Percentiles rank a stretch among this genome's conserved stretches.
These are phyloP conservation scores for Protonibea diacanthus DNA, from an alignment of 2,797 vertebrate species.

Conservation along the genomic window DNA sequence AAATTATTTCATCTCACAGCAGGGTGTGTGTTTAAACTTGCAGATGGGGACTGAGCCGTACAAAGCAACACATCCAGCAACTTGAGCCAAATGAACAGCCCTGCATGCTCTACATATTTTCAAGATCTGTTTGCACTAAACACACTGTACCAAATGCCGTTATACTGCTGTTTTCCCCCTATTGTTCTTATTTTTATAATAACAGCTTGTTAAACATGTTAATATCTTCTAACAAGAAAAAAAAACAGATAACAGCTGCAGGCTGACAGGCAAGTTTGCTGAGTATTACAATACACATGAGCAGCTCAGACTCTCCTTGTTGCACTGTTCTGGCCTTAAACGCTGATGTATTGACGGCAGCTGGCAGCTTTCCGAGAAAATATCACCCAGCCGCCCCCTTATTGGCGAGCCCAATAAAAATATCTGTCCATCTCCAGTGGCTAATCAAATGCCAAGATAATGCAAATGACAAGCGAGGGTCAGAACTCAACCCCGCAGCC, in stretches of 20 bases:
- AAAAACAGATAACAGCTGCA: conserved; percentile 10
- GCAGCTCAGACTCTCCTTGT: conserved; percentile 2
- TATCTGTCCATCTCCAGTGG: conserved; percentile 54
- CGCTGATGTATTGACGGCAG: conserved; percentile 33
- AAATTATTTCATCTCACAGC: background rate
- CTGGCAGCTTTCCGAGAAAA: conserved; percentile 54
- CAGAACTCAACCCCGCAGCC: conserved; percentile 35
- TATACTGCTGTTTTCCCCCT: background rate
- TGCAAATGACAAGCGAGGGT: conserved; percentile 55
- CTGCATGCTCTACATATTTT: background rate
- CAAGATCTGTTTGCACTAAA: conserved; percentile 17
- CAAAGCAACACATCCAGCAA: conserved; percentile 26
- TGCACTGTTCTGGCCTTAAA: conserved; percentile 21
- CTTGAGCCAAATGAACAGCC: background rate
- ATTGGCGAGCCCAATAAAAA: conserved; percentile 44
- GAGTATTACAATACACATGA: background rate
- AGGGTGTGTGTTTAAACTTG: conserved; percentile 14
- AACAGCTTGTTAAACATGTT: conserved; percentile 32
- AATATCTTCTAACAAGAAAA: background rate
- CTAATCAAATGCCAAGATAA: conserved; percentile 65
- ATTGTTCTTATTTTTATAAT: background rate
- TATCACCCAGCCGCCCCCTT: conserved; percentile 23
- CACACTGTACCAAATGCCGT: background rate
- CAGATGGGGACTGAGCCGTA: background rate
- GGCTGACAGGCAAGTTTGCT: background rate